Base-by-base conservation (phyloP, 2,888 invertebrate species). In the Tupiocoris notatus region DNA sequence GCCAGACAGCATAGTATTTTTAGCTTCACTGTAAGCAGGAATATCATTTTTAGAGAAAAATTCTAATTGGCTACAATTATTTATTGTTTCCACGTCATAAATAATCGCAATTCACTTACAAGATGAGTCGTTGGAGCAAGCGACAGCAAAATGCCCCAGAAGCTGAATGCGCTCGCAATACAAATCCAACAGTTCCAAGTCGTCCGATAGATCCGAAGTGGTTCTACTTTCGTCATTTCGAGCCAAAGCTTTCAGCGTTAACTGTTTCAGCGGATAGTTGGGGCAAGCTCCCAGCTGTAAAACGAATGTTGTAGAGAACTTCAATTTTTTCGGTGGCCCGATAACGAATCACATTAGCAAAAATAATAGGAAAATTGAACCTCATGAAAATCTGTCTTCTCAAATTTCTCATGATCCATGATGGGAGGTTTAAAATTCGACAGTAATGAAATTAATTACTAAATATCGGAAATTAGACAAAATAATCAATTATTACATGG, bases 141-240 rank as follows among this genome's bases (percentile, higher is more conserved):
- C 88, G 62, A 90, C 86, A n/a, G 91, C 90, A 84, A 91, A 91
- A 66, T 88, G 85, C 63, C 90, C 91, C 81, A 91, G 89, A 81
- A 91, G 90, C 84, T 89, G 84, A 66, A 90, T 84, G 80, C 89
- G 87, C 81, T 91, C 91, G 81, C 89, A 88, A 77, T 88, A 86
- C 79, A 88, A 84, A 85, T 91, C 91, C 84, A 90, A 90, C 54
- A 88, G 87, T 78, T 87, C 88, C 12, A 90, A 86, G 77, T 86
- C 84, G 23, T 82, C 81, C 77, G 87, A 87, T 64, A 89, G 83
- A 80, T 88, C 87, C 0, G 75, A 7, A 18, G 62, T 56, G 12
- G 66, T 18, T 25, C 74, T 81, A 66, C 80, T 81, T 82, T 79
- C 83, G 82, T 67, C 84, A 18, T 39, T 74, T 58, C 75, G 70